These are phyloP conservation scores for Vicugna pacos DNA, from an alignment of 2,113 vertebrate species.

Conservation along the genomic window DNA sequence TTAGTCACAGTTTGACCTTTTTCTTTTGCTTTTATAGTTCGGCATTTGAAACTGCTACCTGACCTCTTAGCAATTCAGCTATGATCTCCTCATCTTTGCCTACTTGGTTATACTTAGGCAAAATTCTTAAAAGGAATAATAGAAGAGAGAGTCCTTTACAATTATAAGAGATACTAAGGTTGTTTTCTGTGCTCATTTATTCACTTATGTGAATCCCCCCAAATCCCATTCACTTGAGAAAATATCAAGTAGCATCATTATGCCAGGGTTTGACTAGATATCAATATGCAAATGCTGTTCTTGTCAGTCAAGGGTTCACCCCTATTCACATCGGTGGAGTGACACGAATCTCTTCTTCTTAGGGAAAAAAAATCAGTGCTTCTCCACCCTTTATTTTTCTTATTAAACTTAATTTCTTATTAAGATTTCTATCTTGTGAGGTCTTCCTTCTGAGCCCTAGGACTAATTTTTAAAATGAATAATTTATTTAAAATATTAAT, in stretches of 20 bases:
- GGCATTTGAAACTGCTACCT: neutral
- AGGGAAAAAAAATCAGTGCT: neutral
- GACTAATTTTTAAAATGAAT: neutral
- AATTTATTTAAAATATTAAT: neutral
- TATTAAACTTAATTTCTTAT: neutral
- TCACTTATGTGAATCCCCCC: neutral
- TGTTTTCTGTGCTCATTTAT: neutral
- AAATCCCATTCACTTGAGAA: neutral
- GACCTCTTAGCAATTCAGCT: neutral
- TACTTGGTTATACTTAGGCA: neutral
- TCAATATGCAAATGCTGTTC: neutral
- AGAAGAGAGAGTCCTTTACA: neutral
- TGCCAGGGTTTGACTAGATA: neutral
- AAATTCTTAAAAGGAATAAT: neutral
- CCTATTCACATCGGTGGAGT: neutral
- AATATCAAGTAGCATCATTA: neutral
- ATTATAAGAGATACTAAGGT: neutral
- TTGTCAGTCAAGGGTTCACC: fast-evolving
- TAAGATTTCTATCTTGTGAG: neutral
- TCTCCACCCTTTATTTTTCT: neutral
- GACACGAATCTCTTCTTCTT: neutral
- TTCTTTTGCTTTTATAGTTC: neutral
- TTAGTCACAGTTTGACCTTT: neutral
- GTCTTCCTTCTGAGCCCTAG: neutral
- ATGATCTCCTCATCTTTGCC: neutral